phyloP scores from a whole-genome alignment of 2,113 vertebrate species.

The Artemisiospiza belli region DNA sequence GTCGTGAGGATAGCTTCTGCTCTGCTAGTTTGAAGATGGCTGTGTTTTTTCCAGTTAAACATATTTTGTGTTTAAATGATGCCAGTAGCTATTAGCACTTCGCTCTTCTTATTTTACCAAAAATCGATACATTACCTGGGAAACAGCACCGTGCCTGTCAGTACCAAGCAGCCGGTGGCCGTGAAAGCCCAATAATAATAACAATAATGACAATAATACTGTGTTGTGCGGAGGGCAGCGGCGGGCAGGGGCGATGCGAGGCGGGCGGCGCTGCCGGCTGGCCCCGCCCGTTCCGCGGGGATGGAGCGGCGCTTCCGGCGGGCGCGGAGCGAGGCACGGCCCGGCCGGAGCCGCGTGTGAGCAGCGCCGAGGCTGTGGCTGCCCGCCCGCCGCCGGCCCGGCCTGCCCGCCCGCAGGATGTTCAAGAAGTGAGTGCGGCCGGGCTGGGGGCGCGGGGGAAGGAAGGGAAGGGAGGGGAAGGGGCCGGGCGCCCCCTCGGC shows the following conservation, averaged over 20 bases:
- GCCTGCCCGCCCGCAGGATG: slow-evolving; percentile 37
- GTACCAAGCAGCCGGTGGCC: fast-evolving
- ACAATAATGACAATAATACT: too few relatives aligned
- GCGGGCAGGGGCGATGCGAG: fast-evolving
- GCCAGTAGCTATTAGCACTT: not conserved
- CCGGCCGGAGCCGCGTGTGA: slow-evolving; percentile 25
- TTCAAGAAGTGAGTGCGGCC: slow-evolving; percentile 55
- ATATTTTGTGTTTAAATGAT: fast-evolving
- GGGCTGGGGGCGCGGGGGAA: too few relatives aligned
- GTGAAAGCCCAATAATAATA: fast-evolving
- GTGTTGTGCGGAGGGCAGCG: fast-evolving
- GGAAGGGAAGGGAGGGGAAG: not conserved
- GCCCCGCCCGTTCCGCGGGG: not conserved
- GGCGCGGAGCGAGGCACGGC: not conserved
- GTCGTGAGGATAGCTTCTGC: not conserved
- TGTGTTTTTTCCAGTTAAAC: not conserved
- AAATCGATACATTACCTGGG: fast-evolving
- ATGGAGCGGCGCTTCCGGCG: slow-evolving; percentile 20
- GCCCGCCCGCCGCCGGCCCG: not conserved
- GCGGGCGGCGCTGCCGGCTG: fast-evolving
- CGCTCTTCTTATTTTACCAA: not conserved
- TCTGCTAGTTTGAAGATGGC: too few relatives aligned
- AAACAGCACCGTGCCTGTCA: not conserved
- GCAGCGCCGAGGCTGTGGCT: not conserved
- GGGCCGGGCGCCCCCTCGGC: not conserved